Evolutionary conservation across 2,797 vertebrate genomes (phyloP), one percentile per base, ranked within the genome.

Genomic region (Clamator glandarius): DNA sequence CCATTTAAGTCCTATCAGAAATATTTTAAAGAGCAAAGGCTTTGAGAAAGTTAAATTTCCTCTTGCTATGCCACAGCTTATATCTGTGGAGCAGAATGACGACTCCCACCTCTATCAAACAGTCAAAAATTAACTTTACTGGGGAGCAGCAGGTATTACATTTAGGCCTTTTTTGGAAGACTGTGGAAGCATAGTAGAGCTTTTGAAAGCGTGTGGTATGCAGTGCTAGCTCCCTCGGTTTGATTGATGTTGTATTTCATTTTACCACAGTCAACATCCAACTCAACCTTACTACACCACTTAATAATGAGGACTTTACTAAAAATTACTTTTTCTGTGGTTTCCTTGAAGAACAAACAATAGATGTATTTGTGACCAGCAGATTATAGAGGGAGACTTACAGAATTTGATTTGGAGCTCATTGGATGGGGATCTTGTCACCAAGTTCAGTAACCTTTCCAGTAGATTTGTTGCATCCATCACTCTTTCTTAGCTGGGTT

Each of bases 31-130:
- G 73, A 69, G 55, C 35, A 73, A 75, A 90, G 51, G n/a, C 79
- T 89, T 72, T 76, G 55, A 50, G 68, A 88, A 91, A 85, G 78
- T 88, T 10, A 55, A 41, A 79, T 91, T 95, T 95, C 87, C 80
- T 92, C 61, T 83, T 50, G 35, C 54, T 66, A 9, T 62, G 58
- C 69, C 84, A 88, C 62, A 55, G 50, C 48, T 29, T 84, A 31
- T 70, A 55, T 93, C 24, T 95, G 73, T 64, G 67, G 83, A 91
- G 64, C 92, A 91, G 74, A 84, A 29, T 81, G 82, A 59, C 62
- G 55, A 58, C 55, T 92, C 82, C 55, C 36, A 73, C 46, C 64
- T 63, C 52, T 18, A 61, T 55, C 44, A 81, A 83, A 52, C 14
- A 0, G 55, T 64, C 15, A 75, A 81, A 91, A 84, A 24, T 61